These are phyloP conservation scores for Dinoponera quadriceps DNA, from an alignment of 1,140 invertebrate species.

Conservation along the genomic window DNA sequence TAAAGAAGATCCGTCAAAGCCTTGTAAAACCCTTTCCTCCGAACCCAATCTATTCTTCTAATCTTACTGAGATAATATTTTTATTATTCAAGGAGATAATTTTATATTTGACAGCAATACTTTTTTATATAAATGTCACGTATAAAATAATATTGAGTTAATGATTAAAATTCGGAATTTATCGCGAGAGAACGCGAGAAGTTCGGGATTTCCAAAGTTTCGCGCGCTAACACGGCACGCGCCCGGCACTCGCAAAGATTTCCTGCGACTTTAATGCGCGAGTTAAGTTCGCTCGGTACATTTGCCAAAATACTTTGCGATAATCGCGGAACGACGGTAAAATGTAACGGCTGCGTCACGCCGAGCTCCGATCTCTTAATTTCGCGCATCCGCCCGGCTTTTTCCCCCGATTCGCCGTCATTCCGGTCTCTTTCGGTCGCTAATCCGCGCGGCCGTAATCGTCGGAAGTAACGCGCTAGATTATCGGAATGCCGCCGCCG, in stretches of 20 bases:
- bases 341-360: conserved; percentile 46
- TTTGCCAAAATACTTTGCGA: conserved; percentile 27
- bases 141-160: no score
- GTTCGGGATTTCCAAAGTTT: not conserved
- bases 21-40: no score
- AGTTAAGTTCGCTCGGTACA: not conserved
- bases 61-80: no score
- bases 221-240: not conserved
- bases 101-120: no score
- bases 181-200: not conserved
- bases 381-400: conserved; percentile 28
- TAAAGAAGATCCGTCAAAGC: no score
- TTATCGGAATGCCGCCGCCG: conserved; percentile 59
- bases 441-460: conserved; percentile 57
- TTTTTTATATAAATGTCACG: no score
- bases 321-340: conserved; percentile 25
- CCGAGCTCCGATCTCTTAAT: conserved; percentile 51
- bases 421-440: conserved; percentile 1
- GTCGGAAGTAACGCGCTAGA: conserved; percentile 53
- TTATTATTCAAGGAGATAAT: no score
- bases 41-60: no score
- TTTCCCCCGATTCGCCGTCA: conserved; percentile 14
- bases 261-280: not conserved
- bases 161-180: no score
- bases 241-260: not conserved